A percentile compares a stretch with the other conserved stretches of the same genome.
Evolutionary conservation across 2,888 invertebrate species (phyloP).

Genomic region (Heteromyza rotundicornis): DNA sequence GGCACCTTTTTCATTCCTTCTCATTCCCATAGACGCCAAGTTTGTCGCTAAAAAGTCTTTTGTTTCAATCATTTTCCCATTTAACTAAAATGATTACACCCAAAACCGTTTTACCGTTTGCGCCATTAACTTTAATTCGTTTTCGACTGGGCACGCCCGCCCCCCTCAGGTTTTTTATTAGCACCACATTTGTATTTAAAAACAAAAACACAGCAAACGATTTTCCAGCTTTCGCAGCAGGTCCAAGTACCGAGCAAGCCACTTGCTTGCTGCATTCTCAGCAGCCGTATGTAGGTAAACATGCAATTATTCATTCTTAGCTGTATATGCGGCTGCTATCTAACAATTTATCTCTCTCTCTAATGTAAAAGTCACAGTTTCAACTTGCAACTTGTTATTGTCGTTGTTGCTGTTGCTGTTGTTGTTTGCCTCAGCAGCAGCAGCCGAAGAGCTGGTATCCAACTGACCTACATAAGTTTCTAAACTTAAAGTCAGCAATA

Average conservation of each 20-base stretch:
- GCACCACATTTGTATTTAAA: too few species aligned
- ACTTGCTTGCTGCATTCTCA: neutral
- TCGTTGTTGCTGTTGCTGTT: neutral
- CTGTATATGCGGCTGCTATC: slow-evolving; percentile 7
- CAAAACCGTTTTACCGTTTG: too few species aligned
- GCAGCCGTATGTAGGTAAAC: neutral
- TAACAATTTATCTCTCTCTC: slow-evolving; percentile 5
- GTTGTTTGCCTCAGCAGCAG: slow-evolving; percentile 2
- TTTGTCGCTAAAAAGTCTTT: too few species aligned
- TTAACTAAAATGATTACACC: too few species aligned
- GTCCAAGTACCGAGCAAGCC: neutral
- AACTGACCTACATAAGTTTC: slow-evolving; percentile 31
- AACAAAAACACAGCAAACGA: too few species aligned
- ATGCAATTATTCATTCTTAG: slow-evolving; percentile 10
- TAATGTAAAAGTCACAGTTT: slow-evolving; percentile 9
- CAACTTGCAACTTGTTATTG: neutral
- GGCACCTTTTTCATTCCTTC: too few species aligned
- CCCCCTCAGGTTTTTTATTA: too few species aligned
- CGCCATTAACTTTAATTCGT: too few species aligned
- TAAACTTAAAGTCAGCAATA: slow-evolving; percentile 1
- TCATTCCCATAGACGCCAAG: too few species aligned
- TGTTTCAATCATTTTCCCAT: too few species aligned
- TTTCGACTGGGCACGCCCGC: too few species aligned
- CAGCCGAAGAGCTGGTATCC: slow-evolving; percentile 19
- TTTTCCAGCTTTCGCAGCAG: neutral